Base-by-base conservation (phyloP, 30 jellyfish, hydroid and myxozoan species). In the Aurelia aurita region DNA sequence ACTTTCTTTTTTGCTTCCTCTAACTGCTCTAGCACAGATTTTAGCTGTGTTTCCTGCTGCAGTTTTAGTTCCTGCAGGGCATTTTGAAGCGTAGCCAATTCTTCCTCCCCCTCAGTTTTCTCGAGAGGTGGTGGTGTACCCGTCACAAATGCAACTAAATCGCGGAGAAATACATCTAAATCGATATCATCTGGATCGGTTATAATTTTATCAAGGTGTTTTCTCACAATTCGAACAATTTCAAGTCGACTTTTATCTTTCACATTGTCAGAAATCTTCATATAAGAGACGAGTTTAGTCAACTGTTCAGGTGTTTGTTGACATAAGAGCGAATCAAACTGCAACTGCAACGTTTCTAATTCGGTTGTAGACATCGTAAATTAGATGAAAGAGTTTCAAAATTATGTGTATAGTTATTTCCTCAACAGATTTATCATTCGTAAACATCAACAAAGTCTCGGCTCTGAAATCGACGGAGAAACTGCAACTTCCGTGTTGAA, bases 221-320 rank as follows among this genome's bases (percentile, higher is more conserved):
- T 53, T 53, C 64, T 53, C 3, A 53, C 25, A 1, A 53, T 53
- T 53, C 64, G 3, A 8, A 53, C 20, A 1, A 8, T 53, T 16
- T 53, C 25, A 53, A 53, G 64, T 53, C 64, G n/a, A n/a, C n/a
- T n/a, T n/a, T n/a, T n/a, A n/a, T n/a, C n/a, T 71, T 21, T 71
- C 28, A 47, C 16, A 47, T 47, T 47, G 14, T 16, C 10, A 10
- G 14, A 47, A 8, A 47, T 47, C 59, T 47, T 47, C 59, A 47
- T 47, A 47, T 47, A 47, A 47, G 59, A 47, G 16, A 47, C 59
- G 59, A 47, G 59, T 47, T 47, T 47, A 47, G 59, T 16, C 59
- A 47, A 47, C 59, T 47, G 59, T 47, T 47, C 59, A 16, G 16
- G 59, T 47, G 16, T 47, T 47, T 8, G 59, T 47, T 47, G 16